Percentiles rank a stretch among this genome's conserved stretches.
Conservation (phyloP, 2,113 vertebrate species). For the Mus spicilegus region DNA sequence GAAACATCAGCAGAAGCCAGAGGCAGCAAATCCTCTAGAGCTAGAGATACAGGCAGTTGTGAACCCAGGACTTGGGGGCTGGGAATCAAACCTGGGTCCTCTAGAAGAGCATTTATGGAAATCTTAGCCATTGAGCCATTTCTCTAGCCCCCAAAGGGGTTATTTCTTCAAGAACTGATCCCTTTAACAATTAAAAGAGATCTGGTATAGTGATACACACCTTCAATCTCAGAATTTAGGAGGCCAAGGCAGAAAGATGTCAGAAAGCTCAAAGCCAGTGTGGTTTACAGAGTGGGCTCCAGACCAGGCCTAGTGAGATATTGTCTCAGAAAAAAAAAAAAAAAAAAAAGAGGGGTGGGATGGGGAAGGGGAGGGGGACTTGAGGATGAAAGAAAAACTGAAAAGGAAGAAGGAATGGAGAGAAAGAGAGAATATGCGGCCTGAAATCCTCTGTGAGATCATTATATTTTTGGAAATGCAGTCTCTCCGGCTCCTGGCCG, state of each 20-base stretch:
- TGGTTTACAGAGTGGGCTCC: neutral
- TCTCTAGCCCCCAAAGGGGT: neutral
- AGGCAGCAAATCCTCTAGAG: too few relatives aligned
- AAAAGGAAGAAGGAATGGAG: neutral
- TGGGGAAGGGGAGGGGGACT: too few relatives aligned
- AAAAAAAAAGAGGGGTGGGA: too few relatives aligned
- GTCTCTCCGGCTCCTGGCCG: neutral
- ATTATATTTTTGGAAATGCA: neutral
- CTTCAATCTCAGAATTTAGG: neutral
- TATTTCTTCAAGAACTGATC: neutral
- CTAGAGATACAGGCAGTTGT: too few relatives aligned
- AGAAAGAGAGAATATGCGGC: neutral
- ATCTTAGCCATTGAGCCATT: neutral
- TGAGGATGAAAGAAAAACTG: neutral
- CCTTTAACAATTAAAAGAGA: neutral
- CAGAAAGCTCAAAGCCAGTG: neutral
- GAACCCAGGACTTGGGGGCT: neutral
- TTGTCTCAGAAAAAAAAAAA: neutral
- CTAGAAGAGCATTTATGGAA: neutral
- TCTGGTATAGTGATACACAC: too few relatives aligned
- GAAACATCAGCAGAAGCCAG: neutral
- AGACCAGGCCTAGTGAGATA: neutral
- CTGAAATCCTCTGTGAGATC: neutral
- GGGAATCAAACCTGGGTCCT: neutral
- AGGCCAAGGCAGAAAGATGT: neutral